Evolutionary conservation across 2,888 invertebrate species (phyloP).

Genomic region (Teleiodes luculella): DNA sequence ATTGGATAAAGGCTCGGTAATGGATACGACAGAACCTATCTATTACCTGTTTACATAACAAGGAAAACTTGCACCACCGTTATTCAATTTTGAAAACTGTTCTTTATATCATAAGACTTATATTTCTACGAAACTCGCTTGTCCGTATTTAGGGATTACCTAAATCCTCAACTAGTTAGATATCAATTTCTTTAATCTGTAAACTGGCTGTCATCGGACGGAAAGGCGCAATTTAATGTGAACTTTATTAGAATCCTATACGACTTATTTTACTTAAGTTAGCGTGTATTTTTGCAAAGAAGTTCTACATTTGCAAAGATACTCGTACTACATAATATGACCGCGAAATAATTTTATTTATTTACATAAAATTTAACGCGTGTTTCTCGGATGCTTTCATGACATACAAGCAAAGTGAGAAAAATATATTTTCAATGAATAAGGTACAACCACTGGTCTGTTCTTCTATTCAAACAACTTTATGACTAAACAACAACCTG

Average conservation of each 20-base stretch:
- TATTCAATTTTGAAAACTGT: not conserved
- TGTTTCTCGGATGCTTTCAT: not conserved
- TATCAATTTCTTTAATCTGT: conserved; percentile 26
- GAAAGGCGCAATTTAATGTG: not conserved
- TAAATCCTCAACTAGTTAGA: conserved; percentile 25
- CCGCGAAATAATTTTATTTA: not conserved
- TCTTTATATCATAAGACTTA: not conserved
- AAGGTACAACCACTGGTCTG: no score
- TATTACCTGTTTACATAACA: not conserved
- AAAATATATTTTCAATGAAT: not conserved
- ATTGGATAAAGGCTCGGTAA: not conserved
- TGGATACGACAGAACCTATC: not conserved
- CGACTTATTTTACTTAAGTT: not conserved
- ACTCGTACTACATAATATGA: not conserved
- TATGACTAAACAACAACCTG: no score
- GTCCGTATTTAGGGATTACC: conserved; percentile 33
- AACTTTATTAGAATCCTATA: not conserved
- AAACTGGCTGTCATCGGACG: conserved; percentile 1
- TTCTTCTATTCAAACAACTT: no score
- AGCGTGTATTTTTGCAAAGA: no score
- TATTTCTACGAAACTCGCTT: not conserved
- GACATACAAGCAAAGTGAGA: not conserved
- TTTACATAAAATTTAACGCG: not conserved
- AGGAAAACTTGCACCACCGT: not conserved
- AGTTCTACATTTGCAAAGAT: not conserved